Evolutionary conservation across 2,113 vertebrate species (phyloP).

Genomic region (Chamaetylas fuelleborni): DNA sequence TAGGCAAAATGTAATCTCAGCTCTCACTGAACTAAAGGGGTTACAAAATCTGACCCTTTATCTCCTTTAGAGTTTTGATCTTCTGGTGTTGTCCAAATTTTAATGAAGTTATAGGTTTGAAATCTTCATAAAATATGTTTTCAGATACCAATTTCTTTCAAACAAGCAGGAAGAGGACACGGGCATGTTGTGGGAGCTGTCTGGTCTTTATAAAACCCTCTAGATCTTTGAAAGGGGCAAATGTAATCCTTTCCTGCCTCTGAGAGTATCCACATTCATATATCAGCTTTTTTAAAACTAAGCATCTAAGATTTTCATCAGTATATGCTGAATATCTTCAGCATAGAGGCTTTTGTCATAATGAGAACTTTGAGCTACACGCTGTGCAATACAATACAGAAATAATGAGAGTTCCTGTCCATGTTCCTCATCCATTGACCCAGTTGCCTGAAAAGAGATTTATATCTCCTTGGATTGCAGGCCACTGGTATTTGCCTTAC

Average conservation of each 20-base stretch:
- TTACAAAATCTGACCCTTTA: not conserved
- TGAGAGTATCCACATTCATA: not conserved
- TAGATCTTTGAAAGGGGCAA: not conserved
- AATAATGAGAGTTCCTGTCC: not conserved
- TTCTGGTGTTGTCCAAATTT: not conserved
- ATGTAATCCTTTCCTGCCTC: not conserved
- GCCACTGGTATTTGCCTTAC: accelerated
- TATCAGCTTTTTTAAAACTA: not conserved
- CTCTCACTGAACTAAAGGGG: not conserved
- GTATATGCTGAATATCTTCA: not conserved
- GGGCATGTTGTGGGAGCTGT: not conserved
- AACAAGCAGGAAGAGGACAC: not conserved
- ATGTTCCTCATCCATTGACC: not conserved
- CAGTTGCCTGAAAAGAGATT: not conserved
- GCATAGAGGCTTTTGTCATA: not conserved
- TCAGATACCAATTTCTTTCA: not conserved
- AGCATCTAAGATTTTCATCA: not conserved
- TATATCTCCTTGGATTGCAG: not conserved
- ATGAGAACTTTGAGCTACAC: not conserved
- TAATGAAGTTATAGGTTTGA: not conserved
- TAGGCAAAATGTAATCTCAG: not conserved
- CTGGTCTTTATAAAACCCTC: not conserved
- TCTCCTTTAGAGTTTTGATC: not conserved
- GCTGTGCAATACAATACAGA: not conserved
- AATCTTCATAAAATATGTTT: not conserved